phyloP scores from a whole-genome alignment of 2,888 invertebrate genomes.

The Platerodrilus igneus region DNA sequence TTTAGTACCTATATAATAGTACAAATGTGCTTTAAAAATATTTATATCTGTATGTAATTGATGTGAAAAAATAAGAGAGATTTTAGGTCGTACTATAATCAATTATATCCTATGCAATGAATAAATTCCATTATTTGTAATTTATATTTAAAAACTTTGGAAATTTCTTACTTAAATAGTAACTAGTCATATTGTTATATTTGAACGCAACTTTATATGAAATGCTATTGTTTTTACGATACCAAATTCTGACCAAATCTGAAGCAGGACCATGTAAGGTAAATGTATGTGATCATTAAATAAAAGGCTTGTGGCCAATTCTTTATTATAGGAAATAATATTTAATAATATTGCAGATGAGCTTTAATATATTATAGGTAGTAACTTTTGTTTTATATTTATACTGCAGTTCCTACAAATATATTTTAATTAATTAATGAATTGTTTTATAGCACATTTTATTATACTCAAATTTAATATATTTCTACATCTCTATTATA shows the following conservation, averaged over 20 bases:
- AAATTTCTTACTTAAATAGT: too few species aligned
- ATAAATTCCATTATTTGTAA: too few species aligned
- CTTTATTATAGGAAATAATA: slow-evolving; percentile 14
- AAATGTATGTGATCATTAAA: slow-evolving; percentile 14
- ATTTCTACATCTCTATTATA: too few species aligned
- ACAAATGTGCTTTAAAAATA: too few species aligned
- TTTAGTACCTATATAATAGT: slow-evolving; percentile 23
- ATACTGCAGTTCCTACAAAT: slow-evolving; percentile 27
- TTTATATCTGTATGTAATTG: too few species aligned
- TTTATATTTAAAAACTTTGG: too few species aligned
- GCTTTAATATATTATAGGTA: slow-evolving; percentile 32
- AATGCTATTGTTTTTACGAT: slow-evolving; percentile 11
- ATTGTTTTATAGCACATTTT: slow-evolving; percentile 11
- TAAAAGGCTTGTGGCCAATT: slow-evolving; percentile 14
- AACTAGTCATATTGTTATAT: too few species aligned
- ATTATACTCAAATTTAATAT: slow-evolving; percentile 18
- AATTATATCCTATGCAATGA: too few species aligned
- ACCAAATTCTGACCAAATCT: slow-evolving; percentile 28
- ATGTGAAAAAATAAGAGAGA: too few species aligned
- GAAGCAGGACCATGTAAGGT: slow-evolving; percentile 28
- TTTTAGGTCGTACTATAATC: too few species aligned
- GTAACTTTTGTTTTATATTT: too few species aligned
- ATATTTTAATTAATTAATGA: slow-evolving; percentile 17
- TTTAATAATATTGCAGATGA: slow-evolving; percentile 32
- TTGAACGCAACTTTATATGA: too few species aligned